phyloP scores from a whole-genome alignment of 2,113 vertebrate species.

The Paratilapia polleni region DNA sequence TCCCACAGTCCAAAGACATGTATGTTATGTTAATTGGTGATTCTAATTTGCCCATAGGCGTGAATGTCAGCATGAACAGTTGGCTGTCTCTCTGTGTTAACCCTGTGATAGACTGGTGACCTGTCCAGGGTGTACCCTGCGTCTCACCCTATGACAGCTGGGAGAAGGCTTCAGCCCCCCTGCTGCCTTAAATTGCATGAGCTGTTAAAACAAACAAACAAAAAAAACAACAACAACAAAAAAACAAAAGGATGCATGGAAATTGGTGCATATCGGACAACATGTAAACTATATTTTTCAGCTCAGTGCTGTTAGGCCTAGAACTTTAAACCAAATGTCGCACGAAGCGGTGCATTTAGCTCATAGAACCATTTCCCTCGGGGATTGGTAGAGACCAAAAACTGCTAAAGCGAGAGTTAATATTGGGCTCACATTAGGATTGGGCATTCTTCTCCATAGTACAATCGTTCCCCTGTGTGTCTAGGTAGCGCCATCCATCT shows the following conservation, averaged over 20 bases:
- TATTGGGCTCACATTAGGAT: not conserved
- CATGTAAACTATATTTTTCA: too few species aligned
- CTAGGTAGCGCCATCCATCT: not conserved
- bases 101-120: not conserved
- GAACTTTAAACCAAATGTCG: too few species aligned
- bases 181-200: too few species aligned
- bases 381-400: accelerated
- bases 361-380: too few species aligned
- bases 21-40: not conserved
- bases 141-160: not conserved
- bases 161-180: too few species aligned
- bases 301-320: too few species aligned
- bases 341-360: too few species aligned
- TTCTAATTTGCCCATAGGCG: not conserved
- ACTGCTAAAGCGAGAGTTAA: not conserved
- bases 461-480: not conserved
- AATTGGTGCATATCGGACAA: too few species aligned
- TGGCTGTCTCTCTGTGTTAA: not conserved
- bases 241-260: too few species aligned
- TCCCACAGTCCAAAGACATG: not conserved
- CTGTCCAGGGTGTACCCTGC: not conserved
- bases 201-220: too few species aligned
- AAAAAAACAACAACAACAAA: too few species aligned
- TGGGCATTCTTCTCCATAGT: not conserved
- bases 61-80: not conserved